Evolutionary conservation across 2,888 invertebrate genomes (phyloP).

Genomic region (Lordiphosa fenestrarum): DNA sequence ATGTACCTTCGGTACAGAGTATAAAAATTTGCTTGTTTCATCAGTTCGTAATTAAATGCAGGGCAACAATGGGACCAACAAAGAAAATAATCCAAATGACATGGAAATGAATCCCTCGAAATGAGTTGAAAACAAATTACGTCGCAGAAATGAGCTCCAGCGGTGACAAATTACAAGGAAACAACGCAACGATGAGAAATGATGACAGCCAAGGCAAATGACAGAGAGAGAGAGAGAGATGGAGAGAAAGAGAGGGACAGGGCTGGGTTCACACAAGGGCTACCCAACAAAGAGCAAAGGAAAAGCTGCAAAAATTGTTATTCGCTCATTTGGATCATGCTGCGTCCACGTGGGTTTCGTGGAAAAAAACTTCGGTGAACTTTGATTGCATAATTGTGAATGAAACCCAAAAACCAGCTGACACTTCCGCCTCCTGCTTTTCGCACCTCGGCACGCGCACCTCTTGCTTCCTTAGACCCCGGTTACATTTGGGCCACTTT

Average conservation of each 20-base stretch:
- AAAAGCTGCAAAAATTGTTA: constrained; percentile 58
- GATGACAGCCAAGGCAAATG: constrained; percentile 65
- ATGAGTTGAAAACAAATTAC: constrained; percentile 72
- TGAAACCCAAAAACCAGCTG: constrained; percentile 43
- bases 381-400: constrained; percentile 61
- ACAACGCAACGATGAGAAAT: constrained; percentile 64
- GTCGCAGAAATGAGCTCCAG: constrained; percentile 71
- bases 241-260: constrained; percentile 5
- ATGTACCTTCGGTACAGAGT: too few species aligned
- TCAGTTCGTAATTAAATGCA: constrained; percentile 62
- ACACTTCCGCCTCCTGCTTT: constrained; percentile 44
- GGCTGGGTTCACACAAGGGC: constrained; percentile 17
- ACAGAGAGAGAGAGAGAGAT: background rate
- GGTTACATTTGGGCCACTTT: constrained; percentile 30
- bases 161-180: constrained; percentile 75
- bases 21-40: constrained; percentile 11
- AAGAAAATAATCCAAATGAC: constrained; percentile 34
- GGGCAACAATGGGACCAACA: constrained; percentile 34
- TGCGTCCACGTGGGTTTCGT: constrained; percentile 39
- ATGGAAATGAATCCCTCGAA: constrained; percentile 46
- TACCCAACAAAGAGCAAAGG: constrained; percentile 19
- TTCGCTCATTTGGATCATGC: constrained; percentile 58
- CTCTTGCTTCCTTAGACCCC: constrained; percentile 51
- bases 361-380: constrained; percentile 28
- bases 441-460: constrained; percentile 64